Evolutionary conservation across 2,888 invertebrate species (phyloP).

Genomic region (Campopleginae sp.): DNA sequence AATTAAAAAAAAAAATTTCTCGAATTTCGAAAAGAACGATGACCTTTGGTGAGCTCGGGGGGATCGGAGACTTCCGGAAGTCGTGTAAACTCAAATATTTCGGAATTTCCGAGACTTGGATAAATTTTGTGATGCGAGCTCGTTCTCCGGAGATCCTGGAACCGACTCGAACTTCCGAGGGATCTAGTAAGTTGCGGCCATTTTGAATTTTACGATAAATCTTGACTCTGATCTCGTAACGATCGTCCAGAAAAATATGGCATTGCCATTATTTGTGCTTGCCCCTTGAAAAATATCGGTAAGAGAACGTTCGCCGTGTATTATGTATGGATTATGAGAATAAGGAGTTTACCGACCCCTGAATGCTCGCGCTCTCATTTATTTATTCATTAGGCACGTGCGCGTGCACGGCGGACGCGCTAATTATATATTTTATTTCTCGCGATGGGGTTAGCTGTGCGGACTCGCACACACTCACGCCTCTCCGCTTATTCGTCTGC

Average conservation of each 20-base stretch:
- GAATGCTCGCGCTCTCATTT: constrained; percentile 65
- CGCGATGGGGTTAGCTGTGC: constrained; percentile 46
- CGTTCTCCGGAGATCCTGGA: background rate
- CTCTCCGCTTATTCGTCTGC: constrained; percentile 15
- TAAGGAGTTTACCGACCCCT: constrained; percentile 70
- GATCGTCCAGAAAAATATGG: background rate
- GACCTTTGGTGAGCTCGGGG: too few relatives aligned
- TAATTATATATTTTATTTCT: constrained; percentile 70
- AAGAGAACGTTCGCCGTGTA: background rate
- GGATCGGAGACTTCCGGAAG: background rate
- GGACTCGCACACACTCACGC: background rate
- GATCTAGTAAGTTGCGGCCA: background rate
- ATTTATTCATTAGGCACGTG: constrained; percentile 72
- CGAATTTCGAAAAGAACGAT: background rate
- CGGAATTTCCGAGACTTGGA: background rate
- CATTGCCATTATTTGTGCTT: background rate
- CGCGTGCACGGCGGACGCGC: constrained; percentile 68
- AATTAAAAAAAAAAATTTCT: too few relatives aligned
- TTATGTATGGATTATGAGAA: constrained; percentile 29
- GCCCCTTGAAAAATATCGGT: background rate
- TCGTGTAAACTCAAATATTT: background rate
- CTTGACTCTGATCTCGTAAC: background rate
- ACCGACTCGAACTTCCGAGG: background rate
- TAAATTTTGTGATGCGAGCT: too few relatives aligned
- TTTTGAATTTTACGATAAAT: constrained; percentile 4